These are phyloP conservation scores for Leptopilina myrica DNA, from an alignment of 2,888 invertebrate species.

Conservation along the genomic window DNA sequence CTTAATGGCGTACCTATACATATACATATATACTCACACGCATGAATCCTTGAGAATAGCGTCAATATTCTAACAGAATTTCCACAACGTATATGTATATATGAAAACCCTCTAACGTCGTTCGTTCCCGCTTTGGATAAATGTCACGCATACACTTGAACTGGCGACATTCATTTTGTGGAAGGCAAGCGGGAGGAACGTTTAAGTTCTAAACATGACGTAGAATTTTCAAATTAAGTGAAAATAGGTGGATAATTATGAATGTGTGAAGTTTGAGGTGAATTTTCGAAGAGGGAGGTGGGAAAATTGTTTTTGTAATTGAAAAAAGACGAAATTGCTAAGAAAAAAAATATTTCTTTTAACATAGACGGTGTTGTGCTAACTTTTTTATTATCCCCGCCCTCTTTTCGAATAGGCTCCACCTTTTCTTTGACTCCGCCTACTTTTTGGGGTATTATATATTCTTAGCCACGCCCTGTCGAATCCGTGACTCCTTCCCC, in stretches of 20 bases:
- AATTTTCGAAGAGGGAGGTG: too few relatives aligned
- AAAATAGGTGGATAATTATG: not conserved
- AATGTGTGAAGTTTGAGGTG: too few relatives aligned
- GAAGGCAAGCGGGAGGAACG: not conserved
- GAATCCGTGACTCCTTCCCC: too few relatives aligned
- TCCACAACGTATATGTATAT: not conserved
- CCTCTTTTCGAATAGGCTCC: too few relatives aligned
- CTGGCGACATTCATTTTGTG: not conserved
- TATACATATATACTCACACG: not conserved
- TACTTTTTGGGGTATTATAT: too few relatives aligned
- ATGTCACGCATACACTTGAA: not conserved
- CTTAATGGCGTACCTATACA: not conserved
- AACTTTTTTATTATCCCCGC: too few relatives aligned
- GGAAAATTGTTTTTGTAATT: too few relatives aligned
- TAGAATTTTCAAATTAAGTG: not conserved
- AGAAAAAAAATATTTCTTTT: too few relatives aligned
- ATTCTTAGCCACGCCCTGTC: too few relatives aligned
- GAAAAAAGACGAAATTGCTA: too few relatives aligned
- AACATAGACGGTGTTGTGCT: too few relatives aligned
- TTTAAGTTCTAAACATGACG: not conserved
- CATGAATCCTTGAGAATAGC: not conserved
- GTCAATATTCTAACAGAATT: constrained; percentile 4
- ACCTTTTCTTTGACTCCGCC: too few relatives aligned
- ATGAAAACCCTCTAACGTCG: constrained; percentile 2
- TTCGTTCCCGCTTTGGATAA: not conserved